A percentile compares a stretch with the other conserved stretches of the same genome.
Evolutionary conservation across 37 sponge, comb jelly and placozoan species (phyloP).

Genomic region (Dysidea cf. avara): DNA sequence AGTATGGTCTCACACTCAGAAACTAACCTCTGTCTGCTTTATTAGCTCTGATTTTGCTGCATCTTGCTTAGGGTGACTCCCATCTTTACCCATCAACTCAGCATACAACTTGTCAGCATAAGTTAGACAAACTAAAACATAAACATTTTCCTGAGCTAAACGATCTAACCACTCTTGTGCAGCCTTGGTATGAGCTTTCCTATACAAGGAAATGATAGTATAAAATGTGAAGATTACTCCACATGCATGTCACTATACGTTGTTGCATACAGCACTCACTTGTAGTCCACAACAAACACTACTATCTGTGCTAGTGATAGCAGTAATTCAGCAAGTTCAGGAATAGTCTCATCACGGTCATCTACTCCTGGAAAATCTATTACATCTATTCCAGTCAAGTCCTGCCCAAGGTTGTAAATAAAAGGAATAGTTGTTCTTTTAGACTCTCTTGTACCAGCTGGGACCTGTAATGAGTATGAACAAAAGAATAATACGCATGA

Average conservation of each 20-base stretch:
- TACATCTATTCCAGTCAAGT: constrained; percentile 32
- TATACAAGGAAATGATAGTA: neutral
- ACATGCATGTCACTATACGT: neutral
- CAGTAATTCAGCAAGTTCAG: constrained; percentile 7
- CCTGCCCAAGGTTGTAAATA: constrained; percentile 44
- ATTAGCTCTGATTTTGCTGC: neutral
- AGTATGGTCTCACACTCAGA: no score
- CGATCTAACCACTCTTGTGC: constrained; percentile 1
- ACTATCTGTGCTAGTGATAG: constrained; percentile 25
- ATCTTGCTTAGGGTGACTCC: neutral
- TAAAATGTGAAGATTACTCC: neutral
- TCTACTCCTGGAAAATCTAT: constrained; percentile 60
- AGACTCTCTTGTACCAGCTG: constrained; percentile 24
- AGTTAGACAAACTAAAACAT: constrained; percentile 14
- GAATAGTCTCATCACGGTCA: constrained; percentile 34
- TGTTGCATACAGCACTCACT: constrained; percentile 22
- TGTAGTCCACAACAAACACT: constrained; percentile 44
- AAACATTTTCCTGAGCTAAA: neutral
- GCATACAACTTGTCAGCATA: constrained; percentile 38
- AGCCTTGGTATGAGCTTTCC: constrained; percentile 7
- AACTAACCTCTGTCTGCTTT: constrained; percentile 12
- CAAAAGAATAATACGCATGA: neutral
- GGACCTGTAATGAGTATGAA: constrained; percentile 21
- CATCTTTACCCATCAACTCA: constrained; percentile 2
- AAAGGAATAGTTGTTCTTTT: constrained; percentile 50